These are phyloP conservation scores for Drosophila bunnanda DNA, from an alignment of 2,888 invertebrate species.

Conservation along the genomic window DNA sequence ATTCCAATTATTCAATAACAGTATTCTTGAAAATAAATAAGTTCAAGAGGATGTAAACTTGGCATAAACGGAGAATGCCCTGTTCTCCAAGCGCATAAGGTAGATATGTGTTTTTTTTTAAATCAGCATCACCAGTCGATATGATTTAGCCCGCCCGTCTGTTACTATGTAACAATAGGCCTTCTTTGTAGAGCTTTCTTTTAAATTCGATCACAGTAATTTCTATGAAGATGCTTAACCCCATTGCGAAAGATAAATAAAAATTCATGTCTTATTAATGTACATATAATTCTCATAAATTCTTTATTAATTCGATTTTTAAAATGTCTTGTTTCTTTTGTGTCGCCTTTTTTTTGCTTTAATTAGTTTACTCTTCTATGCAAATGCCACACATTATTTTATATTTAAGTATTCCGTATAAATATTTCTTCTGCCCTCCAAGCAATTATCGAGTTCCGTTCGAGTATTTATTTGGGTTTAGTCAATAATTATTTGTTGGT, in stretches of 20 bases:
- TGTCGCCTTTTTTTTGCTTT: conserved; percentile 50
- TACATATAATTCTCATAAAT: conserved; percentile 82
- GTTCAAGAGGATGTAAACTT: not conserved
- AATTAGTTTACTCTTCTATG: conserved; percentile 76
- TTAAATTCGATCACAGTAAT: not conserved
- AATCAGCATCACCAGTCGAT: not conserved
- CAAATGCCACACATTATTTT: conserved; percentile 70
- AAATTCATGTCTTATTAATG: conserved; percentile 44
- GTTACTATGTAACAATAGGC: not conserved
- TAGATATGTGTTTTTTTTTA: not conserved
- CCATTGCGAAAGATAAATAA: not conserved
- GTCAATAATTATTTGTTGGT: conserved; percentile 65
- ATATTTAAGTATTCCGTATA: conserved; percentile 65
- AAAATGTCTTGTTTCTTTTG: conserved; percentile 71
- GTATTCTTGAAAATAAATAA: not conserved
- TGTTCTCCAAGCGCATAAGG: not conserved
- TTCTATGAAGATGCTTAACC: no score
- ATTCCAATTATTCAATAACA: not conserved
- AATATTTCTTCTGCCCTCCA: conserved; percentile 44
- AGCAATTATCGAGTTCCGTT: conserved; percentile 50
- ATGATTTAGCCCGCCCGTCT: not conserved
- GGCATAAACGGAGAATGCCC: not conserved
- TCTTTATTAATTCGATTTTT: conserved; percentile 83
- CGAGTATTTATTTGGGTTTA: conserved; percentile 46
- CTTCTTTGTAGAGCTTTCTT: no score